Percentiles rank a stretch among this genome's conserved stretches.
These are phyloP conservation scores for Sisyra nigra DNA, from an alignment of 2,888 invertebrate species.

Conservation along the genomic window DNA sequence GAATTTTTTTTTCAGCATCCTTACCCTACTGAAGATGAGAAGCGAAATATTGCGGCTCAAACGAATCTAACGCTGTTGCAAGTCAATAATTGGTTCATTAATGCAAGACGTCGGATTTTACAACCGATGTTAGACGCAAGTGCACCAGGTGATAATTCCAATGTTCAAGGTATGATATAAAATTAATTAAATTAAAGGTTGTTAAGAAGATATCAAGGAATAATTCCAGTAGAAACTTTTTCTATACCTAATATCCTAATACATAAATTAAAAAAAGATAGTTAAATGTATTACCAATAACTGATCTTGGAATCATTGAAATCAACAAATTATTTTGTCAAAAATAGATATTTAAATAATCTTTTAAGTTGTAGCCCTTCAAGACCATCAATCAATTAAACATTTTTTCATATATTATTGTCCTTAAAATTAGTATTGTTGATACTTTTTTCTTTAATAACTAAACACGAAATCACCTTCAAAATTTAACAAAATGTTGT, in stretches of 20 bases:
- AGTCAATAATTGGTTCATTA: conserved; percentile 91
- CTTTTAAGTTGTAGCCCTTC: too few species aligned
- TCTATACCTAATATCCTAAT: too few species aligned
- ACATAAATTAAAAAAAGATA: too few species aligned
- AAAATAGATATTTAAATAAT: too few species aligned
- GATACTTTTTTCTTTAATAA: too few species aligned
- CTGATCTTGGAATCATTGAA: neutral
- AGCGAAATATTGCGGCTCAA: conserved; percentile 74
- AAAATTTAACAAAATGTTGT: too few species aligned
- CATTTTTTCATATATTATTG: too few species aligned
- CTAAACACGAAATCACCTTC: too few species aligned
- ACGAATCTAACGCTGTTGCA: conserved; percentile 77
- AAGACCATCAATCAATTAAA: too few species aligned
- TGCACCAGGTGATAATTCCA: conserved; percentile 22
- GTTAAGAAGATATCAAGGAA: neutral
- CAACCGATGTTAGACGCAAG: conserved; percentile 82
- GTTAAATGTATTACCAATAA: too few species aligned
- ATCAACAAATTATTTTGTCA: too few species aligned
- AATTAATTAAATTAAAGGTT: neutral
- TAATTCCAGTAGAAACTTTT: neutral
- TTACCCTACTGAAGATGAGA: conserved; percentile 90
- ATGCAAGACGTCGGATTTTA: conserved; percentile 76
- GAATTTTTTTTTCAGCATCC: conserved; percentile 56
- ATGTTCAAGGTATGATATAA: conserved; percentile 4
- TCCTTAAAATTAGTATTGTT: too few species aligned